Conservation (phyloP, 2,888 invertebrate genomes). For the Cephus pulcher region DNA sequence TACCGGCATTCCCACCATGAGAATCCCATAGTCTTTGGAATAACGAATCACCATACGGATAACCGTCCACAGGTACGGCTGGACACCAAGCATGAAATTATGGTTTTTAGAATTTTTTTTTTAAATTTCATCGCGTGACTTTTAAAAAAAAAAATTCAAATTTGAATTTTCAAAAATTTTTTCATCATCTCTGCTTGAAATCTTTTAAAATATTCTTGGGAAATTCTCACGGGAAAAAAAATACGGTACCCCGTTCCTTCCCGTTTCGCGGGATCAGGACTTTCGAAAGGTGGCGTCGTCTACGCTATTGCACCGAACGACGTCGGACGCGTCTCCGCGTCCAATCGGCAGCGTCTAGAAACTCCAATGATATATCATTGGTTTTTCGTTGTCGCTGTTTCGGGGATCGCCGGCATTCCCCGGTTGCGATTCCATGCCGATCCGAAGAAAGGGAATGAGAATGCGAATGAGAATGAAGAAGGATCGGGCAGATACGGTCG, state of each 20-base stretch:
- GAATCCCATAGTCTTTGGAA: not conserved
- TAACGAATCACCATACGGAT: not conserved
- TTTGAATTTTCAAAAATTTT: not conserved
- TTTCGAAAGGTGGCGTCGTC: not conserved
- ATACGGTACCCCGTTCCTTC: no score
- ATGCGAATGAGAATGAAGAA: not conserved
- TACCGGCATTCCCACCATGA: not conserved
- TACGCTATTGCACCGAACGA: not conserved
- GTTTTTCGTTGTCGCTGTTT: constrained; percentile 1
- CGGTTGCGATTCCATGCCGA: not conserved
- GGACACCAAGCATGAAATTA: no score
- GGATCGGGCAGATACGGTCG: not conserved
- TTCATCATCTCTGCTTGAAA: no score
- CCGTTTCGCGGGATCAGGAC: not conserved
- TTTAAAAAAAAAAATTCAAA: no score
- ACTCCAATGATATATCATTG: not conserved
- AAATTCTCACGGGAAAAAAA: not conserved
- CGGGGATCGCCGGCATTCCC: not conserved
- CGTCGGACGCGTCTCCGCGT: not conserved
- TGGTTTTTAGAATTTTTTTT: no score
- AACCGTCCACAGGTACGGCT: not conserved
- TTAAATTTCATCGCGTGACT: not conserved
- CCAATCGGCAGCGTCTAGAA: not conserved
- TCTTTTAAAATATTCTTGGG: no score
- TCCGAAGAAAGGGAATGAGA: constrained; percentile 1